A percentile compares a stretch with the other conserved stretches of the same genome.
These are phyloP conservation scores for Heteromurus nitidus DNA, from an alignment of 2,888 invertebrate genomes.

Conservation along the genomic window DNA sequence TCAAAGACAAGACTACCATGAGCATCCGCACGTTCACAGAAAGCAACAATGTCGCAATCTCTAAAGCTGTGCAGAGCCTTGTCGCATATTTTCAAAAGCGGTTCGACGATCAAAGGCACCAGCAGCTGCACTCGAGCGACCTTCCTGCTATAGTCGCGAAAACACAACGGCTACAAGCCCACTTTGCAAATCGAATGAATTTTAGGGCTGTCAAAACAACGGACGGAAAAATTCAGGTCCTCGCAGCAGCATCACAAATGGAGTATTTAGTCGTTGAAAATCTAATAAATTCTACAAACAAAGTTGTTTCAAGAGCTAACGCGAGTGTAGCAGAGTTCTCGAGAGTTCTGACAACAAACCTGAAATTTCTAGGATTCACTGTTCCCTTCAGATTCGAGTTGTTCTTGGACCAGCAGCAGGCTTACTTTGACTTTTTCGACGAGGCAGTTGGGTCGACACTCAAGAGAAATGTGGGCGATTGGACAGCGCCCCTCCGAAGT, in stretches of 20 bases:
- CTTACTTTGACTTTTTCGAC: conserved; percentile 1
- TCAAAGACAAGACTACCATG: not conserved
- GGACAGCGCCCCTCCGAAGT: not conserved
- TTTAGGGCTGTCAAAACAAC: too few species aligned
- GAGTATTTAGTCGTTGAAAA: too few species aligned
- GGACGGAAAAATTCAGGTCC: not conserved
- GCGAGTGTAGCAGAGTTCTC: not conserved
- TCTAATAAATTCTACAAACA: too few species aligned
- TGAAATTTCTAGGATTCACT: not conserved
- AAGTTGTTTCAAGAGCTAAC: too few species aligned
- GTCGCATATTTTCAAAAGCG: not conserved
- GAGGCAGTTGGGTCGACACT: not conserved
- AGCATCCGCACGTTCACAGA: too few species aligned
- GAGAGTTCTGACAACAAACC: not conserved
- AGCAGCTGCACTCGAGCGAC: too few species aligned
- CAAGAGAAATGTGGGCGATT: not conserved
- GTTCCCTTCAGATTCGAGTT: not conserved
- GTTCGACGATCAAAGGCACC: too few species aligned
- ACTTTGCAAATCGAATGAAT: too few species aligned
- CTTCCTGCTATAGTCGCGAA: too few species aligned
- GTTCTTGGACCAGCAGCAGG: not conserved
- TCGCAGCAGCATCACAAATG: not conserved
- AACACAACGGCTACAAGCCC: too few species aligned
- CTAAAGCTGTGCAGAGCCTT: not conserved
- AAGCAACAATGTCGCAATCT: not conserved